A percentile compares a stretch with the other conserved stretches of the same genome.
Evolutionary conservation across 2,113 vertebrate genomes (phyloP).

Genomic region (Silurus meridionalis): DNA sequence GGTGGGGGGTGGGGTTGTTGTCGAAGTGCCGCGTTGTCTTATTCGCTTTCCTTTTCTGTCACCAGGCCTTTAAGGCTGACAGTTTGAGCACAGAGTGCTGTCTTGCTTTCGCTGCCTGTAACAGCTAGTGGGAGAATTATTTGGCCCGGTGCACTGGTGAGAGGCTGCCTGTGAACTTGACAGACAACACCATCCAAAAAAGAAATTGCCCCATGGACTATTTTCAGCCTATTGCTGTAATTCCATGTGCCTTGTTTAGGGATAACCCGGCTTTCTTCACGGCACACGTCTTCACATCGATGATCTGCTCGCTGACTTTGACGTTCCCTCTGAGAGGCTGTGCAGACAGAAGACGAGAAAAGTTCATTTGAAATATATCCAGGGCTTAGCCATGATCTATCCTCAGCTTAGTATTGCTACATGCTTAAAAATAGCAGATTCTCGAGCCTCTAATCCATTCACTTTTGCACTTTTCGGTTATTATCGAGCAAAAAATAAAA

Average conservation of each 20-base stretch:
- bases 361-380: conserved; percentile 17
- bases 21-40: conserved; percentile 24
- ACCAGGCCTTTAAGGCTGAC: conserved; percentile 32
- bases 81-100: conserved; percentile 27
- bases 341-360: conserved; percentile 4
- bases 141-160: conserved; percentile 27
- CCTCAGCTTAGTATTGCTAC: neutral
- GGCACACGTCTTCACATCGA: conserved; percentile 23
- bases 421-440: conserved; percentile 11
- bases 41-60: conserved; percentile 33
- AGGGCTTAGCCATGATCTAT: neutral
- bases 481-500: conserved; percentile 13
- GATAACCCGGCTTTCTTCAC: conserved; percentile 42
- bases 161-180: conserved; percentile 40
- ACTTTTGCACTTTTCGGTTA: conserved; percentile 24
- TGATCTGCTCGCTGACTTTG: conserved; percentile 18
- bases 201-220: conserved; percentile 22
- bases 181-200: conserved; percentile 34
- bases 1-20: neutral
- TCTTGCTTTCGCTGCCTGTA: neutral
- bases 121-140: conserved; percentile 40
- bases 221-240: conserved; percentile 34
- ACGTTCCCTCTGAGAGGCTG: conserved; percentile 2
- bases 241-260: conserved; percentile 16
- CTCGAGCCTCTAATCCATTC: conserved; percentile 8